Conservation (phyloP, 2,113 vertebrate genomes). For the Silurus meridionalis region DNA sequence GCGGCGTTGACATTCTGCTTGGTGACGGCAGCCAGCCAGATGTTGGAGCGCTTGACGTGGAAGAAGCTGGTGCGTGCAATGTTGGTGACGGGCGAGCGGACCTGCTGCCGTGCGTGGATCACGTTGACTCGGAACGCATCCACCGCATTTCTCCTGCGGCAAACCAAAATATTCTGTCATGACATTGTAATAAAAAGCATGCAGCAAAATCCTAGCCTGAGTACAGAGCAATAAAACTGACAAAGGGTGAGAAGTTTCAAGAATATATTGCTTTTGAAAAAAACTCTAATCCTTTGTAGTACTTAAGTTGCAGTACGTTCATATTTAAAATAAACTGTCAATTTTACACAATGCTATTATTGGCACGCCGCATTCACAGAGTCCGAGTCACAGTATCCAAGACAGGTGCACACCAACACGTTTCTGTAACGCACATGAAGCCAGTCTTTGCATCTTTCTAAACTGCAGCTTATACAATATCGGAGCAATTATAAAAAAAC, state of each 20-base stretch:
- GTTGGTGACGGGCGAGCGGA: slow-evolving; percentile 97
- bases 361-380: not conserved
- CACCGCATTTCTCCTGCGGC: slow-evolving; percentile 91
- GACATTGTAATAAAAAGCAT: not conserved
- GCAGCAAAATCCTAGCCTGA: not conserved
- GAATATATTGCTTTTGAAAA: not conserved
- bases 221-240: not conserved
- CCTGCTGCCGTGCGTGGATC: slow-evolving; percentile 97
- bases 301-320: too few relatives aligned
- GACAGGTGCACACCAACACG: not conserved
- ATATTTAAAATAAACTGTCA: not conserved
- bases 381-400: not conserved
- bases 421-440: not conserved
- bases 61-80: slow-evolving; percentile 99
- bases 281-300: not conserved
- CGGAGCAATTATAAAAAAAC: not conserved
- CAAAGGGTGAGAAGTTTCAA: not conserved
- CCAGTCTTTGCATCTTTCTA: not conserved
- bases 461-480: not conserved
- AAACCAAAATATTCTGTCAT: not conserved
- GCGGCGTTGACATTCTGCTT: slow-evolving; percentile 99
- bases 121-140: slow-evolving; percentile 99
- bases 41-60: slow-evolving; percentile 98
- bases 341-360: not conserved
- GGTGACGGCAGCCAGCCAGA: slow-evolving; percentile 98